Conservation (phyloP, 2,888 invertebrate genomes). For the Herminia tarsipennalis region DNA sequence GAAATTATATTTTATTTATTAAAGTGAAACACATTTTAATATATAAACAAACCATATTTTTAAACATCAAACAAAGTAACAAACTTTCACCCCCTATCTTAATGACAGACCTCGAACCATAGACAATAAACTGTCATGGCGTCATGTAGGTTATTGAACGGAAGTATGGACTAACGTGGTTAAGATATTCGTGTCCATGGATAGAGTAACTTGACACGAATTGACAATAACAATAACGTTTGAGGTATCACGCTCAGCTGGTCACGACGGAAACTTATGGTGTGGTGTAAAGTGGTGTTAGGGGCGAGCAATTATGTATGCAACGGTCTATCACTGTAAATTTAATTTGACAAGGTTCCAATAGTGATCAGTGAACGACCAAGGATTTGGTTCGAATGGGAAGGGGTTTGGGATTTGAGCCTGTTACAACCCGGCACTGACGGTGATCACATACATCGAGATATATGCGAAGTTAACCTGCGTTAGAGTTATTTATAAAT, state of each 20-base stretch:
- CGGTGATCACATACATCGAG: no score
- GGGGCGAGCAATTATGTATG: not conserved
- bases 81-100: slow-evolving; percentile 9
- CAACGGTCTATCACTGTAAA: not conserved
- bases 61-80: no score
- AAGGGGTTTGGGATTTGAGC: no score
- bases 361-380: not conserved
- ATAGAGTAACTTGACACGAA: slow-evolving; percentile 39
- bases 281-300: not conserved
- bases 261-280: slow-evolving; percentile 19
- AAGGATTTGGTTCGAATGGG: no score
- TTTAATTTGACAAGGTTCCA: not conserved
- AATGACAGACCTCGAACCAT: slow-evolving; percentile 3
- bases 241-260: slow-evolving; percentile 40
- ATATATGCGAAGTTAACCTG: no score
- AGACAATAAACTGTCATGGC: slow-evolving; percentile 1
- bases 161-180: slow-evolving; percentile 18
- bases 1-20: no score
- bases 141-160: slow-evolving; percentile 11
- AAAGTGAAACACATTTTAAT: no score
- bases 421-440: no score
- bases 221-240: slow-evolving; percentile 36
- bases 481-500: no score
- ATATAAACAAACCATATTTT: no score
- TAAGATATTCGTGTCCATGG: slow-evolving; percentile 16